Conservation (phyloP, 2,888 invertebrate genomes). For the Anagyrus pseudococci region DNA sequence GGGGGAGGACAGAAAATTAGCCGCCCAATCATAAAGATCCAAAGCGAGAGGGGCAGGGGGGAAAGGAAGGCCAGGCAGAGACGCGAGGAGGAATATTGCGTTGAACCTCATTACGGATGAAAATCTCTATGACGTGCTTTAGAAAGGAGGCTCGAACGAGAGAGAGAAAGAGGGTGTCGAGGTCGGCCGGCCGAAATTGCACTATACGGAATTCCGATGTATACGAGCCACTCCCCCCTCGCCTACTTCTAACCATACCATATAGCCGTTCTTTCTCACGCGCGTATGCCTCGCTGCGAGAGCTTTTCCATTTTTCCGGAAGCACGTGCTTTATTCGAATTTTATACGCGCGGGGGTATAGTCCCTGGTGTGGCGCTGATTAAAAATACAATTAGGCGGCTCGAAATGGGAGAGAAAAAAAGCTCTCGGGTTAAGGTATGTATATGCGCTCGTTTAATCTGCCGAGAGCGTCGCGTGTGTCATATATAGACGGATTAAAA, state of each 20-base stretch:
- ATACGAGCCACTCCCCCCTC: conserved; percentile 3
- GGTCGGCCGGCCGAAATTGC: conserved; percentile 17
- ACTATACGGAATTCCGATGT: conserved; percentile 17
- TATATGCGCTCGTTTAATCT: too few species aligned
- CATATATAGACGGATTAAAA: too few species aligned
- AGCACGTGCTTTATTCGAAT: conserved; percentile 2
- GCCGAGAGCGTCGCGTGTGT: too few species aligned
- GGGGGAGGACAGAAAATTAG: conserved; percentile 15
- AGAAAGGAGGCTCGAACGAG: background rate
- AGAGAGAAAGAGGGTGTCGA: background rate
- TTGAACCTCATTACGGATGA: conserved; percentile 24
- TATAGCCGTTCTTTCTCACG: background rate
- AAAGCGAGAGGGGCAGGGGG: background rate
- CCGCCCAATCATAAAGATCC: conserved; percentile 19
- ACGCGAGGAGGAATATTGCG: conserved; percentile 12
- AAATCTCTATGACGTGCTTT: conserved; percentile 23
- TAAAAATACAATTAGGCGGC: conserved; percentile 10
- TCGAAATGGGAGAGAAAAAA: background rate
- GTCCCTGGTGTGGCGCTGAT: background rate
- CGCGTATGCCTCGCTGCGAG: background rate
- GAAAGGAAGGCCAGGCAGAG: background rate
- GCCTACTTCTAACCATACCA: background rate
- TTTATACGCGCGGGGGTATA: background rate
- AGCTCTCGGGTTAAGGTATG: background rate
- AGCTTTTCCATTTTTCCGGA: background rate